Base-by-base conservation (phyloP, 2,888 invertebrate genomes). In the Cosmorhoe ocellata region DNA sequence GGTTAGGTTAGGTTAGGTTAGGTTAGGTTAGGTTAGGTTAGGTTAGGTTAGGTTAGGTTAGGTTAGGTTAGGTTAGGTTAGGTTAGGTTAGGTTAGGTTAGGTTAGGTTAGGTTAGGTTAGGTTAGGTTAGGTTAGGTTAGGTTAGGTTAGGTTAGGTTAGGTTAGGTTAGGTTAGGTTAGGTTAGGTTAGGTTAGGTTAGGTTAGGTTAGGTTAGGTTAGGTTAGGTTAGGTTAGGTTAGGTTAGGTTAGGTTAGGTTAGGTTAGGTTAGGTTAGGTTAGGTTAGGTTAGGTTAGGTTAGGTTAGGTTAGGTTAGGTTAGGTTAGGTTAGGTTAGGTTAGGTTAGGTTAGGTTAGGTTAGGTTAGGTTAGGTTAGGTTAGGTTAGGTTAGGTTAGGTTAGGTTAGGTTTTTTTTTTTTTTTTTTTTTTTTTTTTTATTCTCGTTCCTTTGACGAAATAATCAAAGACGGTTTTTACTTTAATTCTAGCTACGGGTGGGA, bases 81-180 rank as follows among this genome's bases (percentile, higher is more conserved):
- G n/a, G n/a, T n/a, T n/a, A n/a, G n/a, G n/a, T n/a, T n/a, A n/a
- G n/a, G n/a, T n/a, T n/a, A n/a, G n/a, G n/a, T n/a, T n/a, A n/a
- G n/a, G n/a, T n/a, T n/a, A n/a, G n/a, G n/a, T n/a, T n/a, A n/a
- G n/a, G n/a, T n/a, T n/a, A n/a, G n/a, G n/a, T n/a, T n/a, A n/a
- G n/a, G n/a, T n/a, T n/a, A n/a, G n/a, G n/a, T n/a, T n/a, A n/a
- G 24, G 34, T 34, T 34, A 34, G 34, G 34, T 34, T 34, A 34
- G 34, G 34, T 34, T 34, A 34, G 34, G 34, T 34, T 34, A 34
- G 58, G 58, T 59, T 56, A 53, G 58, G 56, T 59, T 56, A 56
- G 58, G 58, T 59, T 59, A 53, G 58, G 58, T 59, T 56, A 56
- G 58, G 56, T 56, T 53, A 55, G 55, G 58, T 55, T 58, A 51